Evolutionary conservation across 2,888 invertebrate genomes (phyloP).

Genomic region (Macropis europaea): DNA sequence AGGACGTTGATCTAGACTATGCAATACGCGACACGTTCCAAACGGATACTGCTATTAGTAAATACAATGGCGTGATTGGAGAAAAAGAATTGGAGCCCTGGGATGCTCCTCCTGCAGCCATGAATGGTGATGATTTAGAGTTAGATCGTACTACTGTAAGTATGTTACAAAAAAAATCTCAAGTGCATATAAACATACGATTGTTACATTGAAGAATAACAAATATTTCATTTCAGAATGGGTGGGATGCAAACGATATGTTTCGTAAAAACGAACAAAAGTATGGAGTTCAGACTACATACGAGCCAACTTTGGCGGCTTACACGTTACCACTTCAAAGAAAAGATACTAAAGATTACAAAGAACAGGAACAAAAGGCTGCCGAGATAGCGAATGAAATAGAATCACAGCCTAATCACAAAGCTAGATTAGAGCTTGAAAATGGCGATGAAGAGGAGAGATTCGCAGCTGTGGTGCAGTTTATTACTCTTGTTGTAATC

Average conservation of each 20-base stretch:
- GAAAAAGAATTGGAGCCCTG: conserved; percentile 95
- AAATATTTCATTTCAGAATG: conserved; percentile 83
- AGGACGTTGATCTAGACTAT: conserved; percentile 93
- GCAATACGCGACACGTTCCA: conserved; percentile 93
- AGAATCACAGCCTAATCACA: conserved; percentile 91
- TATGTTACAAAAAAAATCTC: conserved; percentile 22
- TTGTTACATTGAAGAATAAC: not conserved
- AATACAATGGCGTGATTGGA: conserved; percentile 89
- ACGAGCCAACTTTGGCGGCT: conserved; percentile 93
- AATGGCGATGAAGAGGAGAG: conserved; percentile 95
- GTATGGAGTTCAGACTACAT: conserved; percentile 96
- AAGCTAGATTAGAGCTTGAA: conserved; percentile 91
- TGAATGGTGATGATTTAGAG: conserved; percentile 85
- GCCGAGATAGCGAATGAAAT: conserved; percentile 96
- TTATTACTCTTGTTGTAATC: conserved; percentile 10
- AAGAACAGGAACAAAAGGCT: conserved; percentile 92
- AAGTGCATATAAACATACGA: not conserved
- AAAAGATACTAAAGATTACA: conserved; percentile 93
- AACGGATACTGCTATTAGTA: conserved; percentile 94
- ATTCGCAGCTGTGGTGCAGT: conserved; percentile 89
- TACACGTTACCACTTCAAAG: conserved; percentile 94
- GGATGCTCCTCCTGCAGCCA: conserved; percentile 83
- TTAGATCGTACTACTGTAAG: conserved; percentile 85
- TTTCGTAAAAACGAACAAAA: conserved; percentile 95
- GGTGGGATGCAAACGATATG: conserved; percentile 99